Evolutionary conservation across 2,113 vertebrate genomes (phyloP), one percentile per base, ranked within the genome.

Genomic region (Mesocricetus auratus): DNA sequence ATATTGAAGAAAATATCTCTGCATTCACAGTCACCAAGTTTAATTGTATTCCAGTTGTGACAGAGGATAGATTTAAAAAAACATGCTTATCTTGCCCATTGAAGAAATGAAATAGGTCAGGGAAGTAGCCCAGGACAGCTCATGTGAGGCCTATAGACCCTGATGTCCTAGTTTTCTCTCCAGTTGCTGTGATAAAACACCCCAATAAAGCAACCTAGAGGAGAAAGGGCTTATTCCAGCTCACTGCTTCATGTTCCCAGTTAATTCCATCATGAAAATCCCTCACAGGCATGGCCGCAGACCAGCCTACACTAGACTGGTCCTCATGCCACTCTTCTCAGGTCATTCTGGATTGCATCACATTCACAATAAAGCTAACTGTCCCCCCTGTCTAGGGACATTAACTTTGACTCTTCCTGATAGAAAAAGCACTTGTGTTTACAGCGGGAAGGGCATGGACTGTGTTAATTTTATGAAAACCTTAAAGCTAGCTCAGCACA

Each of bases 391-490:
- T 26, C 62, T 22, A 7, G 29, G 60, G 29, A 66, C 29, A 12
- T 86, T 47, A 47, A 21, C 16, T 1, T 86, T 92, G n/a, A 60
- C 11, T 92, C 64, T 94, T 19, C 36, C 17, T 69, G 66, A 66
- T 33, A 69, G 39, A 29, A 69, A 36, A 29, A 26, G 31, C 17
- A 78, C 82, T 90, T 73, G 75, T 64, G 42, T 73, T 85, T 75
- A 47, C 93, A 81, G 73, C 8, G 60, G 58, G 64, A 94, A 83
- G 60, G 36, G 21, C 26, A 3, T 45, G 29, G 71, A 47, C 21
- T 71, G 36, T 42, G 68, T 89, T 85, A 68, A 42, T 73, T 88
- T 47, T 91, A 62, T 90, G 78, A 88, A 64, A 77, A 64, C 42
- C 21, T 13, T 94, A 71, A 86, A 16, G 60, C 39, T 19, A 71